These are phyloP conservation scores for Autographa pulchrina DNA, from an alignment of 2,888 invertebrate genomes.

Conservation along the genomic window DNA sequence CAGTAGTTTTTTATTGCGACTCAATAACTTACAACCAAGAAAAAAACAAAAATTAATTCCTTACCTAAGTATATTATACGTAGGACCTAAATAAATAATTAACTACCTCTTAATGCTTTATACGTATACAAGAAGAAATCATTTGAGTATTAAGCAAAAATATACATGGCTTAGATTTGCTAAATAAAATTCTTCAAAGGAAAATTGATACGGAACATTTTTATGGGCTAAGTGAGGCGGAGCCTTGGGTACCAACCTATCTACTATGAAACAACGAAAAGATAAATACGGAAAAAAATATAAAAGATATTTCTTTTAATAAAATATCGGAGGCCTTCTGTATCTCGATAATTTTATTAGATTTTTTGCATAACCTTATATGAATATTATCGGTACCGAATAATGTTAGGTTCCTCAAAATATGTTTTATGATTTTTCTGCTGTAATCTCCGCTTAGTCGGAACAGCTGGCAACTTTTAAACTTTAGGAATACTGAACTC, in stretches of 20 bases:
- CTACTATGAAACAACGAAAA: neutral
- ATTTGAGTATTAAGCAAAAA: neutral
- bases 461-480: neutral
- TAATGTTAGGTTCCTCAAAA: slow-evolving; percentile 29
- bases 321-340: slow-evolving; percentile 34
- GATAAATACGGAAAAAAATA: neutral
- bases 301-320: slow-evolving; percentile 36
- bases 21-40: too few relatives aligned
- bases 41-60: too few relatives aligned
- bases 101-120: too few relatives aligned
- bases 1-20: too few relatives aligned
- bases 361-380: slow-evolving; percentile 47
- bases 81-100: too few relatives aligned
- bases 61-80: too few relatives aligned
- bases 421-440: neutral
- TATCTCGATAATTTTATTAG: slow-evolving; percentile 48
- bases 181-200: neutral
- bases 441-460: neutral
- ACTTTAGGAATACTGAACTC: neutral
- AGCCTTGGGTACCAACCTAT: neutral
- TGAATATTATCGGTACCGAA: slow-evolving; percentile 28
- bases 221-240: neutral
- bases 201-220: neutral
- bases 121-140: neutral
- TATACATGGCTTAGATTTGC: neutral